phyloP scores from a whole-genome alignment of 1,140 invertebrate genomes.

The Ditylenchus dipsaci region DNA sequence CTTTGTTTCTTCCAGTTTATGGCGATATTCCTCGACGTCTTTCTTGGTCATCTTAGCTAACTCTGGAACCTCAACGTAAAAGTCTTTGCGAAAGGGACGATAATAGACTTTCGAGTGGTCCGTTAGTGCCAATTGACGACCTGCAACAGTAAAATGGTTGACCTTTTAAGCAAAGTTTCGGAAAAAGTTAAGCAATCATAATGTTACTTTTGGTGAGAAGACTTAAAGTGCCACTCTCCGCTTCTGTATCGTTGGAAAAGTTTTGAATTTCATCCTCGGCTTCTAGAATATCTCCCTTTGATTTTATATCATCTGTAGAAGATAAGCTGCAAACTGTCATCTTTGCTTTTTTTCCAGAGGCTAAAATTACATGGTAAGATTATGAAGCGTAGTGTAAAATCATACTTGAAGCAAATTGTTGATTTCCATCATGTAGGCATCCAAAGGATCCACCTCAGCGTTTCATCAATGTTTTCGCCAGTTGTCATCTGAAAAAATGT shows the following conservation, averaged over 20 bases:
- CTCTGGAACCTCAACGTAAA: constrained; percentile 90
- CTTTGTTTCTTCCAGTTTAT: constrained; percentile 67
- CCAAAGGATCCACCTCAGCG: constrained; percentile 81
- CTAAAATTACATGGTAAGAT: no score
- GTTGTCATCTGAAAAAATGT: no score
- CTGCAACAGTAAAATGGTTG: no score
- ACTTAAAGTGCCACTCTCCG: constrained; percentile 41
- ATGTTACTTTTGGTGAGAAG: constrained; percentile 42
- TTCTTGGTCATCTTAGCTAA: constrained; percentile 81
- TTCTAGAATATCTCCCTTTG: constrained; percentile 56
- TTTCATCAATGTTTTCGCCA: constrained; percentile 18
- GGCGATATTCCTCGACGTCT: constrained; percentile 69
- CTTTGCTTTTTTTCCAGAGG: constrained; percentile 13
- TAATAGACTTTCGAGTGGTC: constrained; percentile 56
- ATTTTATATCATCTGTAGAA: constrained; percentile 27
- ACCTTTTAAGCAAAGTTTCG: no score
- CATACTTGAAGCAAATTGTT: no score
- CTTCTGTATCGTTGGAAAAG: constrained; percentile 52
- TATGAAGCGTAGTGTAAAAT: no score
- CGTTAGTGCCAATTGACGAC: constrained; percentile 35
- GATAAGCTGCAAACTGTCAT: constrained; percentile 38
- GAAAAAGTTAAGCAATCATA: no score
- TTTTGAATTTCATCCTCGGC: constrained; percentile 46
- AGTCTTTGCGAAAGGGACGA: constrained; percentile 80
- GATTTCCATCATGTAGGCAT: constrained; percentile 85